phyloP scores from a whole-genome alignment of 2,888 invertebrate species.

The Timema cristinae region DNA sequence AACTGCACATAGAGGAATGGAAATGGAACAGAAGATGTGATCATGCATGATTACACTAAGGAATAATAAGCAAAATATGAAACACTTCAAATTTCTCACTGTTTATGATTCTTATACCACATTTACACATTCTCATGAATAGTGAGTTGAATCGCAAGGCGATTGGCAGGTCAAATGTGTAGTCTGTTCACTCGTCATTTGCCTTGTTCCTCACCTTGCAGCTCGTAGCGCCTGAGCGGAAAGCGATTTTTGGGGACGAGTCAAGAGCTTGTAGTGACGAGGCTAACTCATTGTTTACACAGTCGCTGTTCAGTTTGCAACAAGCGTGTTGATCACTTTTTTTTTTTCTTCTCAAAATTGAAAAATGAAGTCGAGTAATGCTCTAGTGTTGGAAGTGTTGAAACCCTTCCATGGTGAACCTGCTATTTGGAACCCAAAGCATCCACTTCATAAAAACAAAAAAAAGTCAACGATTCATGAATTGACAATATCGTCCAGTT shows the following conservation, averaged over 20 bases:
- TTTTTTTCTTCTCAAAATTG: background rate
- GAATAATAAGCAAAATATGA: no score
- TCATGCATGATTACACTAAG: no score
- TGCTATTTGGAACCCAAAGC: no score
- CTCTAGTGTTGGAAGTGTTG: background rate
- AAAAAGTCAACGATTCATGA: no score
- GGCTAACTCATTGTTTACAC: background rate
- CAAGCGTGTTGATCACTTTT: background rate
- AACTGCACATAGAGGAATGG: no score
- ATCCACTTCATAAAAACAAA: no score
- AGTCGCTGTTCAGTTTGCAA: background rate
- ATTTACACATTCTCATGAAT: background rate
- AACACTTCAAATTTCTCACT: no score
- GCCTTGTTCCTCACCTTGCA: no score
- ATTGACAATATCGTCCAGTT: no score
- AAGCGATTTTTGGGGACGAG: background rate
- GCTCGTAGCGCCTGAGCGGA: no score
- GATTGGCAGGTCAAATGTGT: background rate
- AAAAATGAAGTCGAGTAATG: background rate
- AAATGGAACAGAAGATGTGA: no score
- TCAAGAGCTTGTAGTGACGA: background rate
- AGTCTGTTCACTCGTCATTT: background rate
- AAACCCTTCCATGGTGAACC: background rate
- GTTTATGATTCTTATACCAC: background rate
- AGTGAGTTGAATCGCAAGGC: background rate